These are phyloP conservation scores for Pachycephala philippinensis DNA, from an alignment of 2,113 vertebrate genomes.

Conservation along the genomic window DNA sequence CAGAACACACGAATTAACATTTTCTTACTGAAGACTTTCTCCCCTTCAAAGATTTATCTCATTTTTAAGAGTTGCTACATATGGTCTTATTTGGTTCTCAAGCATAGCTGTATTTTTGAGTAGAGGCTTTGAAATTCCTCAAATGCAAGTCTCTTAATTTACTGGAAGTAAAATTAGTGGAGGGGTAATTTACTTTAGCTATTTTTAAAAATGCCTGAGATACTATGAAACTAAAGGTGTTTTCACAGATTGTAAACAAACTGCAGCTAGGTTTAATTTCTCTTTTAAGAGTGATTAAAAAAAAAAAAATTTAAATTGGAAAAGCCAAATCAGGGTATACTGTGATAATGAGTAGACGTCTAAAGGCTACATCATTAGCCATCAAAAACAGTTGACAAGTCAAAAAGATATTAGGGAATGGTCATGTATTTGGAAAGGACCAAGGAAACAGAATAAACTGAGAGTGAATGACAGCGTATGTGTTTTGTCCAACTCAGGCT, in stretches of 20 bases:
- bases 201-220: neutral
- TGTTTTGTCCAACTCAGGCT: neutral
- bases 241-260: neutral
- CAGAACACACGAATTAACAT: neutral
- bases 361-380: neutral
- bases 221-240: neutral
- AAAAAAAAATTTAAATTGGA: neutral
- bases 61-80: neutral
- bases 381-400: neutral
- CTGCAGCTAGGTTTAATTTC: neutral
- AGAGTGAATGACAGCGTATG: neutral
- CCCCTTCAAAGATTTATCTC: neutral
- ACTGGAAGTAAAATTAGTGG: neutral
- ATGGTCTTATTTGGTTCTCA: neutral
- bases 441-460: neutral
- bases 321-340: neutral
- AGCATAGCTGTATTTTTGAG: neutral
- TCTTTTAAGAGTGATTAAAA: neutral
- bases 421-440: neutral
- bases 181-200: neutral
- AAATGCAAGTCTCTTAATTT: conserved; percentile 1
- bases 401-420: neutral
- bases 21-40: neutral
- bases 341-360: neutral
- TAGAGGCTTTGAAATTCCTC: conserved; percentile 5